Base-by-base conservation (phyloP, 1,140 invertebrate genomes). In the Armadillidium nasatum region DNA sequence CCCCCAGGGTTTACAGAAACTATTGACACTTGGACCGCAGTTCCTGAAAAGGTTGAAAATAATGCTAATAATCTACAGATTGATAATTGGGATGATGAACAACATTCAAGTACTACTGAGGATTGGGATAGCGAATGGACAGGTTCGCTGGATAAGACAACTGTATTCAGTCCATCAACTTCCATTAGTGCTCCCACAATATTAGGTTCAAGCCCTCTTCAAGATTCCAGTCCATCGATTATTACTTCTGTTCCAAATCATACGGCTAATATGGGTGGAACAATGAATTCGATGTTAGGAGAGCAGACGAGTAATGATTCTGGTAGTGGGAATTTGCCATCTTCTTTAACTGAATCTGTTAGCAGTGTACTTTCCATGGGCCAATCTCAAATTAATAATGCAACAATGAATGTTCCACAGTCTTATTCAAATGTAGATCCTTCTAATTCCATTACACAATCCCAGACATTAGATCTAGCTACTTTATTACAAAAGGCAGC, bases 51-150 rank as follows among this genome's bases (percentile, higher is more conserved):
- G 50, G 50, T 60, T 13, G 50, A 60, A 60, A 60, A 60, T 60
- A 60, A 60, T 60, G 50, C 50, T 19, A 60, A 60, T 60, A 60
- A 60, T 60, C 50, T 60, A 15, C 50, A 60, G 19, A 60, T 60
- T 60, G 50, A 60, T 19, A 60, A 2, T 19, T 60, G 50, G 50
- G 50, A 60, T 60, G 50, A 60, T 60, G 50, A 60, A 60, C 33
- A 33, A 33, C 11, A 60, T 15, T 60, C 50, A 15, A 60, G 11
- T 13, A 60, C 50, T 60, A 60, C 50, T 60, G 78, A 79, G 70
- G 80, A 81, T 66, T 81, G 80, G 80, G 78, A 79, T 50, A 73
- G 78, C 33, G 80, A 81, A 66, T 79, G 80, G 79, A 80, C 79
- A 33, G 80, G 80, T 2, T 78, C 78, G 13, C 60, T 81, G 71